Base-by-base conservation (phyloP, 2,888 invertebrate species). In the Liopterus haemorrhoidalis region DNA sequence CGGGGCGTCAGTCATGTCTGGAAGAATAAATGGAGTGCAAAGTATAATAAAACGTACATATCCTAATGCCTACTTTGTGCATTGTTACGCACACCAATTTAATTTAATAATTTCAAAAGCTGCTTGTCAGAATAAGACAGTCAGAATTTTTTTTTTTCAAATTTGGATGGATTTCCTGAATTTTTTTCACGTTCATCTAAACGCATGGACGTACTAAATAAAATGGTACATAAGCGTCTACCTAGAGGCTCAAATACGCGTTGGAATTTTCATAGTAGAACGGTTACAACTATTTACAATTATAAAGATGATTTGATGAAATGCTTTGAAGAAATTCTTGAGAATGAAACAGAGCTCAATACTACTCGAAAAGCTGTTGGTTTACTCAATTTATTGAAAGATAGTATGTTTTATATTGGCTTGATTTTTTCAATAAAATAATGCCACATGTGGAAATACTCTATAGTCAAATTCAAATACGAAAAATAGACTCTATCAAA, bases 1-100 rank as follows among this genome's bases (percentile, higher is more conserved):
- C 46, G 58, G 57, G 18, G 57, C 58, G 22, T 32, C 51, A 12
- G 52, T 54, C n/a, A n/a, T n/a, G n/a, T n/a, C n/a, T n/a, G n/a
- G n/a, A n/a, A 43, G 30, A 22, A 38, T 31, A 5, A 41, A 25
- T 15, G 56, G 56, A 20, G 52, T 58, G 5, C 57, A 59, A 43
- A 41, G 48, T 1, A 41, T 24, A 27, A 36, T 54, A 12, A 49
- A 51, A 44, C 15, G 47, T 25, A 20, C 11, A 25, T 53, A 46
- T 39, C 11, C 20, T 12, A 9, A 24, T 24, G 53, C 52, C 1
- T 20, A 42, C 36, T 53, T 46, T 14, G 25, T 50, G 2, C 51
- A 55, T 41, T 54, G 53, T 33, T 55, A 56, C 41, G 50, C 51
- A 3, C 54, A 55, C 33, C 51, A 54, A 41, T 22, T 55, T 11